These are phyloP conservation scores for Proisotoma minuta DNA, from an alignment of 2,888 invertebrate genomes.

Conservation along the genomic window DNA sequence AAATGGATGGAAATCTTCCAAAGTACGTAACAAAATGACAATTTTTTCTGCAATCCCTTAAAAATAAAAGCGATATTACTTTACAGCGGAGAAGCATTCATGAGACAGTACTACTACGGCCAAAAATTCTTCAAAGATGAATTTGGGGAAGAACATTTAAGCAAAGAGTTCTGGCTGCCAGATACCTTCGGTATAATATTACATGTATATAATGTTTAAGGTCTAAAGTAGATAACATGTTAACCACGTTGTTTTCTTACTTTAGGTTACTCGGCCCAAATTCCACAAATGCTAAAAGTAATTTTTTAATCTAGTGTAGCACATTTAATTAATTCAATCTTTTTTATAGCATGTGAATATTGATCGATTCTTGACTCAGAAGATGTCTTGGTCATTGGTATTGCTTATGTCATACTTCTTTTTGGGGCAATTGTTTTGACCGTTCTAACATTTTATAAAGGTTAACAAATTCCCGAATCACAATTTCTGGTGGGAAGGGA, in stretches of 20 bases:
- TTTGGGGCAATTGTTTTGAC: no score
- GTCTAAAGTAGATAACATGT: no score
- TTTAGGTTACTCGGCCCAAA: conserved; percentile 56
- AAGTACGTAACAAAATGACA: conserved; percentile 36
- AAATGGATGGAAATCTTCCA: conserved; percentile 53
- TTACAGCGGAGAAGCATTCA: conserved; percentile 55
- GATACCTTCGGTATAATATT: conserved; percentile 57
- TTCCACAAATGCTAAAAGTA: conserved; percentile 54
- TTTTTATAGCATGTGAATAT: conserved; percentile 50
- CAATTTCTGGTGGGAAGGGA: conserved; percentile 53
- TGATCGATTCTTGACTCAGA: conserved; percentile 55
- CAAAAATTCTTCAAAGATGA: conserved; percentile 54
- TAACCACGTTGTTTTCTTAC: no score
- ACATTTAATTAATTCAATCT: not conserved
- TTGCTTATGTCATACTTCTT: no score
- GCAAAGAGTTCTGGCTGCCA: conserved; percentile 55
- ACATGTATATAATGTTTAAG: no score
- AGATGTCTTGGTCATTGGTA: conserved; percentile 55
- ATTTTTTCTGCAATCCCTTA: no score
- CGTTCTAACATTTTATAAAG: no score
- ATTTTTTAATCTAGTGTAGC: not conserved
- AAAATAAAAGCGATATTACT: no score
- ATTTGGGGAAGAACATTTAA: conserved; percentile 50
- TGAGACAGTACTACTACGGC: conserved; percentile 55
- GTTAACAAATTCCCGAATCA: conserved; percentile 56